Evolutionary conservation across 2,113 vertebrate species (phyloP), one percentile per base, ranked within the genome.

Genomic region (Sebastes schlegelii): DNA sequence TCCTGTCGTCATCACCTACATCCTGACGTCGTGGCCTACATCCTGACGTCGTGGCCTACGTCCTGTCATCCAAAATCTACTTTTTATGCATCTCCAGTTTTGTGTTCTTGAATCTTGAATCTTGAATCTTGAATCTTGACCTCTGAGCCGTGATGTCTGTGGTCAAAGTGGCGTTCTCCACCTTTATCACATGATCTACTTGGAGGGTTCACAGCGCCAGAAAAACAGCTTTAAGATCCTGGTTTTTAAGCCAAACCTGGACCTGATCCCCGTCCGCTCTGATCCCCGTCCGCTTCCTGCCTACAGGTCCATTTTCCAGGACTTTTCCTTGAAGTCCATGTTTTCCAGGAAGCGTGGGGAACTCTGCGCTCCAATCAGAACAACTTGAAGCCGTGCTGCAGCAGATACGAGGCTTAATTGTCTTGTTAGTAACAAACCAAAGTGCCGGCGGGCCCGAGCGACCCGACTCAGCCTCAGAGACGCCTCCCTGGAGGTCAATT

Each of bases 401-500:
- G 66, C 5, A 21, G 62, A 57, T 23, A 2, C n/a, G 57, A 57
- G 46, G 17, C 49, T 19, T 74, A 66, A 78, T 74, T 75, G 83
- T 74, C 76, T 64, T 26, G 84, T 80, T 77, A 14, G 80, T 13
- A 43, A 85, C 34, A 34, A 79, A 79, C 19, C 42, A 5, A 52
- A n/a, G 14, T 12, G 62, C 51, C 60, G 6, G 4, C 66, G 1
- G 77, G 58, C 63, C 49, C 23, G 4, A 4, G 70, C 26, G 77
- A 60, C 76, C 85, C 12, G 14, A 1, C 72, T n/a, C 6, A 34
- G 34, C 19, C 54, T 76, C 11, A 5, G 40, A 68, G 60, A 49
- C 45, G 23, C 74, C 51, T 84, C 86, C 85, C 83, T 9, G 21
- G 81, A 86, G 82, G 69, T 90, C 85, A 84, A 79, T 90, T 77